Conservation (phyloP, 2,888 invertebrate species). For the Hydrotaea diabolus region DNA sequence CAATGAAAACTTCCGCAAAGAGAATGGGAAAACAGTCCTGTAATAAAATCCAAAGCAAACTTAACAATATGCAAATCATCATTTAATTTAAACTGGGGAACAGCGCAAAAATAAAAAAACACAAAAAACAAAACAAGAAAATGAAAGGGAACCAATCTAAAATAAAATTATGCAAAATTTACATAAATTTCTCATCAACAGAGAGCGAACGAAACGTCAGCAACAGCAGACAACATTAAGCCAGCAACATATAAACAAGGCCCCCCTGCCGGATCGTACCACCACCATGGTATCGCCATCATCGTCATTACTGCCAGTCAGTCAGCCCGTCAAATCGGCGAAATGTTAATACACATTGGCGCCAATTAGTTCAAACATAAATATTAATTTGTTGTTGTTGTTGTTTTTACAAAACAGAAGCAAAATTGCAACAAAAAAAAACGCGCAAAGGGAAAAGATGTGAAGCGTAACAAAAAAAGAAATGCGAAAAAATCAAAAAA, state of each 20-base stretch:
- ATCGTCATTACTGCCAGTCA: not conserved
- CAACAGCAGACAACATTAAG: not conserved
- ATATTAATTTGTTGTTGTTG: not conserved
- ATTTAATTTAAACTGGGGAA: slow-evolving; percentile 5
- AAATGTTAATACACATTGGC: slow-evolving; percentile 43
- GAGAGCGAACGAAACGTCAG: not conserved
- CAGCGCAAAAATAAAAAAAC: not conserved
- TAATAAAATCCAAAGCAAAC: slow-evolving; percentile 25
- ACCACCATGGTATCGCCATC: not conserved
- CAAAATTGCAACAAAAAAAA: not conserved
- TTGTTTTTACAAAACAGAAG: not conserved
- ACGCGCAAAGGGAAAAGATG: not conserved
- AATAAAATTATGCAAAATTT: slow-evolving; percentile 44
- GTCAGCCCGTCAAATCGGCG: no score
- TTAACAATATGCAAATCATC: slow-evolving; percentile 38
- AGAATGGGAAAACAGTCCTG: slow-evolving; percentile 36
- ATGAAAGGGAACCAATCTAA: slow-evolving; percentile 22
- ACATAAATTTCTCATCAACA: slow-evolving; percentile 42
- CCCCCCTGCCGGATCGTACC: no score
- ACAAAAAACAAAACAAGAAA: not conserved
- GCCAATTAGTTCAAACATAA: slow-evolving; percentile 52
- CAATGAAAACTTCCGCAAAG: not conserved
- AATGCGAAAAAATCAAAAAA: slow-evolving; percentile 19
- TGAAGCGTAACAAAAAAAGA: slow-evolving; percentile 2
- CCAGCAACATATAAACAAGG: not conserved